These are phyloP conservation scores for Polypedilum pembai DNA, from an alignment of 1,140 invertebrate species.

Conservation along the genomic window DNA sequence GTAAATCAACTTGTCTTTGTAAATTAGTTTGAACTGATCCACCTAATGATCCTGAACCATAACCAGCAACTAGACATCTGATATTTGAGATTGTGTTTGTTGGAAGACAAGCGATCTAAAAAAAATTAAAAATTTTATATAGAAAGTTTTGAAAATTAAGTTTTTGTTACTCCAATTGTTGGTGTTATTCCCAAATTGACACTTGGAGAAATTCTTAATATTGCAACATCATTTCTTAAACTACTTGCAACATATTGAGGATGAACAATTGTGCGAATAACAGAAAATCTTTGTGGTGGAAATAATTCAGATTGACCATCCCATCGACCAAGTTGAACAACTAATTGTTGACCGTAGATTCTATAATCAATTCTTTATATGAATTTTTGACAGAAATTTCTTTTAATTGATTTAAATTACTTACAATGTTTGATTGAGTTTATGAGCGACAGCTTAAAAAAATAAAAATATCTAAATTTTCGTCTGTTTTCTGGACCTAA, in stretches of 20 bases:
- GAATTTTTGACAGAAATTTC: not conserved
- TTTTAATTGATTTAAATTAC: slow-evolving; percentile 31
- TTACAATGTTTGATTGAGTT: slow-evolving; percentile 53
- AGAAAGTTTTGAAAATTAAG: slow-evolving; percentile 36
- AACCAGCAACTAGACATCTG: slow-evolving; percentile 46
- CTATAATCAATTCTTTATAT: slow-evolving; percentile 23
- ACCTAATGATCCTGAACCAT: slow-evolving; percentile 67
- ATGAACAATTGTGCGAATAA: slow-evolving; percentile 53
- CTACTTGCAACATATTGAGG: slow-evolving; percentile 57
- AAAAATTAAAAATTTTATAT: not conserved
- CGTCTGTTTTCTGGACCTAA: too few relatives aligned
- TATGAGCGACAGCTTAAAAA: slow-evolving; percentile 52
- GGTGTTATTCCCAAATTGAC: slow-evolving; percentile 45
- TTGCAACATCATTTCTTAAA: slow-evolving; percentile 61
- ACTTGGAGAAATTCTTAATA: slow-evolving; percentile 53
- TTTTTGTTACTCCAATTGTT: slow-evolving; percentile 62
- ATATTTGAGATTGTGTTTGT: slow-evolving; percentile 49
- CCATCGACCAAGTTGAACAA: slow-evolving; percentile 63
- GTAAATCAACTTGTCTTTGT: not conserved
- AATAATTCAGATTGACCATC: slow-evolving; percentile 55
- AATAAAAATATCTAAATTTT: not conserved
- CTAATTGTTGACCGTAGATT: slow-evolving; percentile 37
- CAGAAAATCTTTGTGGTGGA: slow-evolving; percentile 51
- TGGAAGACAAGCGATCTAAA: not conserved
- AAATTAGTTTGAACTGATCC: slow-evolving; percentile 59